Evolutionary conservation across 1,140 invertebrate species (phyloP), one percentile per base, ranked within the genome.

Genomic region (Cydia strobilella): DNA sequence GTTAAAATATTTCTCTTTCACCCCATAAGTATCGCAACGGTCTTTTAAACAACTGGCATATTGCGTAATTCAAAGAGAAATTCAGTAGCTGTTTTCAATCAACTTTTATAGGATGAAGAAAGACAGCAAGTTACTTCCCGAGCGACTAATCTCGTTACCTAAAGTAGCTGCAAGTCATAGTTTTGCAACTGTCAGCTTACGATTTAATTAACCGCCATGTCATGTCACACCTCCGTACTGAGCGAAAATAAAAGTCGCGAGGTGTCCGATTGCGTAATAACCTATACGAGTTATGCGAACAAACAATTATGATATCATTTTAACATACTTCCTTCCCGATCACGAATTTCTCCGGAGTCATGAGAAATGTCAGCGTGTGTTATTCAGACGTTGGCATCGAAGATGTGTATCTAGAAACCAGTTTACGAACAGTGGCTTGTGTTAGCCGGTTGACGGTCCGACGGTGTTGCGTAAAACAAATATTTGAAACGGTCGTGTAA

Each of bases 141-240:
- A 75, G 77, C 75, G 23, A 65, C 77, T 78, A 77, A 76, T 76
- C 79, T 80, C 72, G 76, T 80, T 81, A 81, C 78, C 77, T 79
- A 84, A 79, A 78, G 78, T 72, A 51, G 75, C 77, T 78, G 71
- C 73, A 69, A 75, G 74, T 78, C 54, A 74, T 62, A 72, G 63
- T 84, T 88, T 86, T 80, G 84, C 77, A 84, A 86, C 78, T 79
- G 84, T 86, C 85, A 84, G 73, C 75, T 80, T 75, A 82, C 76
- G 76, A 74, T 79, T 85, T 81, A 86, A 86, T 87, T 82, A 82
- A 80, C 65, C 77, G 73, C 65, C 73, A 78, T 80, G 81, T 83
- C 83, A 75, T 79, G 79, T 77, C 76, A 80, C 78, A 81, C 84
- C 80, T 79, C 77, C 78, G 75, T 72, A 74, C 73, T 23, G 73